Evolutionary conservation across 2,888 invertebrate genomes (phyloP), one percentile per base, ranked within the genome.

Genomic region (Acrobasis suavella): DNA sequence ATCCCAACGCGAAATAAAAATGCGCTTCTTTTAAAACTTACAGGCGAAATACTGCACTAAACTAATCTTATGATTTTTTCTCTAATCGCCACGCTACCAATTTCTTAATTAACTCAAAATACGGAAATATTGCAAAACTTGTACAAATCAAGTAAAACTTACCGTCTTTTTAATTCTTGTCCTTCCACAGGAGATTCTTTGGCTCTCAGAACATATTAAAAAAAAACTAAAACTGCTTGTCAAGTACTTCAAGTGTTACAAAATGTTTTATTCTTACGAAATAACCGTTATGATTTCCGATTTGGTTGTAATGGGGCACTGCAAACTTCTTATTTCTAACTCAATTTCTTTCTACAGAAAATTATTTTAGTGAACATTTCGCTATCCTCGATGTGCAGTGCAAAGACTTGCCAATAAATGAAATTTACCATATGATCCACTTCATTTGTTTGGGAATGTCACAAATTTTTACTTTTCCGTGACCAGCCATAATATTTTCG

Each of bases 341-440:
- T 77, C 75, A 49, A 39, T 46, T 62, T 62, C 37, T 62, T 55
- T 60, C 60, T 51, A 39, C 60, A 60, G 80, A 77, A 73, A 71
- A 77, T 77, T 80, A 78, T 77, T 76, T 80, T 82, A 80, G 83
- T 87, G 77, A 70, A 86, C 79, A 77, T 78, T 79, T 81, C 74
- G 73, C 78, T 79, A 71, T 79, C 81, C 77, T 80, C 77, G 81
- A 81, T 81, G 82, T 85, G 75, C 81, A 80, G 80, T 83, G 83
- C 80, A 78, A 80, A 80, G 86, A 85, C 89, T 88, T 88, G 90
- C 87, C 90, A 86, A 87, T 83, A 81, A 85, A 83, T 85, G 84
- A 87, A 85, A 86, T 80, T 76, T 79, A 89, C 82, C 91, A 92
- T 91, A 91, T 92, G 91, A 88, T 92, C 88, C 78, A 65, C 67